Base-by-base conservation (phyloP, 2,888 invertebrate genomes). In the Phanerotoma sp. region DNA sequence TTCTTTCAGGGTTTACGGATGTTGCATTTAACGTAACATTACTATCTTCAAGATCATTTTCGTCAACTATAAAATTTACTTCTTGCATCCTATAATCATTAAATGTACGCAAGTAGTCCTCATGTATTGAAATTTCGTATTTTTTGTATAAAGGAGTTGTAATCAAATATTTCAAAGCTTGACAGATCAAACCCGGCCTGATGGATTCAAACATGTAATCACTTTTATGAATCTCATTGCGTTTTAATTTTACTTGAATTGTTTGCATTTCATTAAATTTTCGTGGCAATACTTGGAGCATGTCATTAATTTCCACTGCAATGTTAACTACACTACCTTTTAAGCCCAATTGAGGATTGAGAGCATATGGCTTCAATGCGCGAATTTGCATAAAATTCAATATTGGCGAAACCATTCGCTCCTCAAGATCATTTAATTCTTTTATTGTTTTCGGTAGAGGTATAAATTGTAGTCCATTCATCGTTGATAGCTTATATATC, bases 361-460 rank as follows among this genome's bases (percentile, higher is more conserved):
- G 47, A 22, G 72, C 66, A 51, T 54, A 66, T 10, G 60, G 56
- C 58, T 65, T 55, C 20, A 70, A 49, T n/a, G n/a, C n/a, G n/a
- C n/a, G n/a, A n/a, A n/a, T n/a, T n/a, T n/a, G n/a, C n/a, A n/a
- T n/a, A n/a, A 77, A 75, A 33, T 69, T 65, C 25, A 75, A 58
- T 25, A 67, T 64, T 10, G 71, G 69, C 5, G 73, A 58, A n/a
- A 73, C 63, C 58, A 75, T 60, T 45, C 75, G 51, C 62, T 75
- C 72, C 65, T 77, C 73, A 11, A 46, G 20, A 33, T 46, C 46
- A 7, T 13, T 22, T 3, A 33, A n/a, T 32, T 5, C 33, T 16
- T 3, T 21, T 33, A 46, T 7, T 1, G 4, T 9, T 16, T 33
- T 9, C 20, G 35, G 46, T 32, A 32, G 5, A 15, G 1, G n/a